phyloP scores from a whole-genome alignment of 2,888 invertebrate genomes.

The Pardosa pseudoannulata region DNA sequence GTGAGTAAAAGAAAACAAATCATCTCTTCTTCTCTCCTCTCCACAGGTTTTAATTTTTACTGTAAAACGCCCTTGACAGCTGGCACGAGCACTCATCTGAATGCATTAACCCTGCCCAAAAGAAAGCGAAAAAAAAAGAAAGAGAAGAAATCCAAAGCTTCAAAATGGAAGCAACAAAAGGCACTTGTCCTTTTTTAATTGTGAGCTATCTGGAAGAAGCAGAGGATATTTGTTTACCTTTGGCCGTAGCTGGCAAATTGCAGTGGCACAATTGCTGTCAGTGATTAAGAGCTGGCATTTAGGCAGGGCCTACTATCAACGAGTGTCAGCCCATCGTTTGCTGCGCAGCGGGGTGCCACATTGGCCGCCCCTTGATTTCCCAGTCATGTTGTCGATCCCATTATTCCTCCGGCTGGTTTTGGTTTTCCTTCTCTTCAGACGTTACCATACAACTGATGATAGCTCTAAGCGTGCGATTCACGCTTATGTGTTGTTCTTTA shows the following conservation, averaged over 20 bases:
- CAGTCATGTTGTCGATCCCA: conserved; percentile 4
- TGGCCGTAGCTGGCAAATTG: conserved; percentile 33
- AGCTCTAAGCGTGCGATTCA: no score
- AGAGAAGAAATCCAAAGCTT: not conserved
- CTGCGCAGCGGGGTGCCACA: conserved; percentile 47
- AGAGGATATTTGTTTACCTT: conserved; percentile 40
- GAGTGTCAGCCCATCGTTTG: conserved; percentile 54
- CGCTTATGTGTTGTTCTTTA: not conserved
- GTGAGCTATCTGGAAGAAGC: conserved; percentile 7
- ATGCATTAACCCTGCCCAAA: conserved; percentile 31
- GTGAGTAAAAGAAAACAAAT: not conserved
- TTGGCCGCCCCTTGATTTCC: not conserved
- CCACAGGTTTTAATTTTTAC: conserved; percentile 6
- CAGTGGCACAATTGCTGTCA: conserved; percentile 28
- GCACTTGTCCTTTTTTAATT: conserved; percentile 58
- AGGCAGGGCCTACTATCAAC: conserved; percentile 59
- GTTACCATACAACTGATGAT: no score
- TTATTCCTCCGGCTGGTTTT: not conserved
- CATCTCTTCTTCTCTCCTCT: not conserved
- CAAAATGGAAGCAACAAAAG: conserved; percentile 32
- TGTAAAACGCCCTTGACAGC: conserved; percentile 50
- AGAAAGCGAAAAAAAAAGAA: conserved; percentile 6
- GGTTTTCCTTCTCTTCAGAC: not conserved
- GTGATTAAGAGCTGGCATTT: conserved; percentile 59
- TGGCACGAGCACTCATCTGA: conserved; percentile 45